Conservation (phyloP, 1,140 invertebrate genomes). For the Galleria mellonella region DNA sequence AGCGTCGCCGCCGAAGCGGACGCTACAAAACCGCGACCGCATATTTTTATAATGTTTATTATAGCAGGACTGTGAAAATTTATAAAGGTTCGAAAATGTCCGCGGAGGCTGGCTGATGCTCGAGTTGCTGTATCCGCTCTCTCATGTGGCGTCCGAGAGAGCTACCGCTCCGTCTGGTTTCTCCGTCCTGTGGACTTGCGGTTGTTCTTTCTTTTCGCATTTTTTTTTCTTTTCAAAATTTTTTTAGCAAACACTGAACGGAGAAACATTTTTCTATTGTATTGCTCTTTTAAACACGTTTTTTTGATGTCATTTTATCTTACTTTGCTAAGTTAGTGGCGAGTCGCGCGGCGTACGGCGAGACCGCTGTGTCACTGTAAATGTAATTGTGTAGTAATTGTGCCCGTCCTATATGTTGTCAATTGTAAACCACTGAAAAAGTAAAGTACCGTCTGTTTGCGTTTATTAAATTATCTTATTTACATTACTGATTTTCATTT, state of each 20-base stretch:
- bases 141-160: constrained; percentile 4
- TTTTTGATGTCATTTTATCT: constrained; percentile 9
- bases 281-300: no score
- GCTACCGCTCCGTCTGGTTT: constrained; percentile 18
- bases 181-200: constrained; percentile 37
- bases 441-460: constrained; percentile 20
- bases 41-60: constrained; percentile 56
- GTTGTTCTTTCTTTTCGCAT: constrained; percentile 17
- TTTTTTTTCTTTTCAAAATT: constrained; percentile 11
- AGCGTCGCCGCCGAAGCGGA: constrained; percentile 43
- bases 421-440: constrained; percentile 27
- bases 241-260: constrained; percentile 33
- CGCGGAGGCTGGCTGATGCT: constrained; percentile 39
- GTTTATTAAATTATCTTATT: constrained; percentile 24
- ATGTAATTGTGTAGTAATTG: constrained; percentile 31
- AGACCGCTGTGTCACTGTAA: constrained; percentile 18
- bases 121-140: constrained; percentile 4
- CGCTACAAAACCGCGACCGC: constrained; percentile 60
- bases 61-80: constrained; percentile 60
- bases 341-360: constrained; percentile 10
- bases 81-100: constrained; percentile 65
- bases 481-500: neutral
- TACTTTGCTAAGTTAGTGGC: constrained; percentile 2
- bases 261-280: constrained; percentile 19
- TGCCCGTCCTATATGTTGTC: constrained; percentile 23